Evolutionary conservation across 2,113 vertebrate species (phyloP).

Genomic region (Nestor notabilis): DNA sequence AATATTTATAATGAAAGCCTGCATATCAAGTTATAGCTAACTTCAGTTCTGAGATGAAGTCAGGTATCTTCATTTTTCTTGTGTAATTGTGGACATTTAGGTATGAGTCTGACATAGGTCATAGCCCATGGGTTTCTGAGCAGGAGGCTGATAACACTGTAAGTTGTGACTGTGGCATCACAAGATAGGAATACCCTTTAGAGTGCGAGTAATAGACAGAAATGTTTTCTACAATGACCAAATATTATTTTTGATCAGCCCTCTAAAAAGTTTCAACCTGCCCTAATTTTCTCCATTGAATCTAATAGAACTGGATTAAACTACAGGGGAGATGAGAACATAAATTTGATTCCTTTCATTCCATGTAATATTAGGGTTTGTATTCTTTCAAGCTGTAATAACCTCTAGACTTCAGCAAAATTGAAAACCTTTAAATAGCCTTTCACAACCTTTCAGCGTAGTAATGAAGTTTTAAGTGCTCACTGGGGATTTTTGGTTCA

Average conservation of each 20-base stretch:
- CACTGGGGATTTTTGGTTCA: constrained; percentile 80
- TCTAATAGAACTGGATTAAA: constrained; percentile 81
- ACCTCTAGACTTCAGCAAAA: constrained; percentile 84
- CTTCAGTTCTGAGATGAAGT: neutral
- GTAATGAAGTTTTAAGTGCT: constrained; percentile 86
- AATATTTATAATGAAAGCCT: neutral
- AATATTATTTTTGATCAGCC: constrained; percentile 76
- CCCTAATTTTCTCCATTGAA: constrained; percentile 76
- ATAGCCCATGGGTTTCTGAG: constrained; percentile 5
- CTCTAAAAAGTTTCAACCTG: constrained; percentile 71
- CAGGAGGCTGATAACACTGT: constrained; percentile 21
- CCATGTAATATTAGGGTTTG: constrained; percentile 82
- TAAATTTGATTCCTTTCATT: constrained; percentile 83
- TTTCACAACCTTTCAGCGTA: constrained; percentile 81
- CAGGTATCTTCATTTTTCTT: neutral
- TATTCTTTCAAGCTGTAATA: constrained; percentile 82
- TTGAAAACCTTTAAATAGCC: constrained; percentile 86
- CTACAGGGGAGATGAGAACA: constrained; percentile 78
- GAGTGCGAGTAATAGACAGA: constrained; percentile 53
- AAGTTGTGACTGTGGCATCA: constrained; percentile 16
- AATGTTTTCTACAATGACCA: constrained; percentile 62
- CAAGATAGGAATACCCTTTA: constrained; percentile 11
- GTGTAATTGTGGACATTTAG: neutral
- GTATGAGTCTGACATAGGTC: neutral
- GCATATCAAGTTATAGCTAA: neutral